These are phyloP conservation scores for Sebastes diaconus DNA, from an alignment of 2,797 vertebrate species.

Conservation along the genomic window DNA sequence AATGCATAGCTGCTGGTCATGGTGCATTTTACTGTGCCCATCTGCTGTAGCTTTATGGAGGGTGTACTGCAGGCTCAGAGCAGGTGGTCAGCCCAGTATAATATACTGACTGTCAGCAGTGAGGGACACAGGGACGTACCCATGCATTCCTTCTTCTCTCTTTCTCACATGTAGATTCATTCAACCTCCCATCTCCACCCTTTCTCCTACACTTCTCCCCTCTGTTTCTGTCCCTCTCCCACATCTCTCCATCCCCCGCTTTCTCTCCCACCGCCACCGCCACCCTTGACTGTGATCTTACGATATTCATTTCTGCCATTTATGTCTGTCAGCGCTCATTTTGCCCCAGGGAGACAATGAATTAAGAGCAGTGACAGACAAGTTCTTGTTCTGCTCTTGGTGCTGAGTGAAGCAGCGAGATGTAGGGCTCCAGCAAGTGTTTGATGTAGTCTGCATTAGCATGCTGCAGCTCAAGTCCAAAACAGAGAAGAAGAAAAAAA, in stretches of 20 bases:
- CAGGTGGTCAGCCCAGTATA: slow-evolving; percentile 78
- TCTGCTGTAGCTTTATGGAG: slow-evolving; percentile 78
- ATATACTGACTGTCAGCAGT: slow-evolving; percentile 70
- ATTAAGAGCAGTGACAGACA: slow-evolving; percentile 78
- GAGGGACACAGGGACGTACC: slow-evolving; percentile 46
- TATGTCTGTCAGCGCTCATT: slow-evolving; percentile 73
- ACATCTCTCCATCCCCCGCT: slow-evolving; percentile 21
- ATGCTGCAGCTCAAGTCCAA: slow-evolving; percentile 58
- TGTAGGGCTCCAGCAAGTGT: slow-evolving; percentile 54
- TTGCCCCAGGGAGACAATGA: slow-evolving; percentile 76
- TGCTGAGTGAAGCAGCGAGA: slow-evolving; percentile 61
- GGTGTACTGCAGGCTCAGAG: slow-evolving; percentile 63
- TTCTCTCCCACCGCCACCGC: background rate
- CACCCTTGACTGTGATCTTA: slow-evolving; percentile 69
- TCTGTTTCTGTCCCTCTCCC: background rate
- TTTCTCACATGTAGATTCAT: slow-evolving; percentile 42
- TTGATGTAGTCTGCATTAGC: slow-evolving; percentile 71
- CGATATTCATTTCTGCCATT: slow-evolving; percentile 76
- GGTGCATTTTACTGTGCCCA: slow-evolving; percentile 77
- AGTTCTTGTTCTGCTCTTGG: slow-evolving; percentile 75
- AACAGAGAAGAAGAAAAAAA: slow-evolving; percentile 27
- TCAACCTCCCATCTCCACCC: slow-evolving; percentile 18
- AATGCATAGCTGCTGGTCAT: slow-evolving; percentile 54
- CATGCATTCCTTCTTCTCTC: slow-evolving; percentile 62
- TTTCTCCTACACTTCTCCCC: slow-evolving; percentile 12